Percentiles rank a stretch among this genome's conserved stretches.
Evolutionary conservation across 1,140 invertebrate species (phyloP).

Genomic region (Dendrolimus kikuchii): DNA sequence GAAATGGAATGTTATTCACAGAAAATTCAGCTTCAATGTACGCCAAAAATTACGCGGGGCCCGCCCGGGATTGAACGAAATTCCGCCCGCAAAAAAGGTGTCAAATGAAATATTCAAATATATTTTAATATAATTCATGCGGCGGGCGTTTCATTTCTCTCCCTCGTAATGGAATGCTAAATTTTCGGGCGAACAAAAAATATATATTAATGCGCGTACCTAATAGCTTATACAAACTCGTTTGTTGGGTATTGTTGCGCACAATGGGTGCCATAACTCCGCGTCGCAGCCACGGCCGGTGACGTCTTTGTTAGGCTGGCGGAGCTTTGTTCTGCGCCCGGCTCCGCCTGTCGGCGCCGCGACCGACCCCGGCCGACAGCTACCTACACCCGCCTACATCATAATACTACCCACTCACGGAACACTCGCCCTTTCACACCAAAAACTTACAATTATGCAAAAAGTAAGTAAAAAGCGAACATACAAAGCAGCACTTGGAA

Average conservation of each 20-base stretch:
- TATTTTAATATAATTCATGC: slow-evolving; percentile 73
- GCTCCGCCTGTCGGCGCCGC: slow-evolving; percentile 52
- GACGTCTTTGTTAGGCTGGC: slow-evolving; percentile 65
- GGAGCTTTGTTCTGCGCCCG: slow-evolving; percentile 54
- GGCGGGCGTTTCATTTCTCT: slow-evolving; percentile 70
- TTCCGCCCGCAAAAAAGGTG: slow-evolving; percentile 66
- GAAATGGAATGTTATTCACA: slow-evolving; percentile 70
- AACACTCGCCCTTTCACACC: not conserved
- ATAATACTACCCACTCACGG: slow-evolving; percentile 11
- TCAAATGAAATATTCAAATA: slow-evolving; percentile 73
- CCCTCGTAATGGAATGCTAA: slow-evolving; percentile 71
- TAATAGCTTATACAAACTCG: slow-evolving; percentile 72
- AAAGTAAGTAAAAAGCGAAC: not conserved
- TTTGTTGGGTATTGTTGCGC: slow-evolving; percentile 70
- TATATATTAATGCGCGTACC: slow-evolving; percentile 72
- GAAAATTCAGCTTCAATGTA: slow-evolving; percentile 59
- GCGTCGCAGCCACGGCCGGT: slow-evolving; percentile 63
- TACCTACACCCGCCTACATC: slow-evolving; percentile 24
- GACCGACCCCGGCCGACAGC: slow-evolving; percentile 35
- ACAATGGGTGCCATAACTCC: slow-evolving; percentile 70
- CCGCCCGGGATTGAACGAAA: slow-evolving; percentile 63
- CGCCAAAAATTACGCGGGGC: slow-evolving; percentile 65
- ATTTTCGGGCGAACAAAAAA: slow-evolving; percentile 70
- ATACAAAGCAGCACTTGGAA: slow-evolving; percentile 8
- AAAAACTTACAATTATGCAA: slow-evolving; percentile 1